Evolutionary conservation across 2,888 invertebrate genomes (phyloP).

Genomic region (Latheticus oryzae): DNA sequence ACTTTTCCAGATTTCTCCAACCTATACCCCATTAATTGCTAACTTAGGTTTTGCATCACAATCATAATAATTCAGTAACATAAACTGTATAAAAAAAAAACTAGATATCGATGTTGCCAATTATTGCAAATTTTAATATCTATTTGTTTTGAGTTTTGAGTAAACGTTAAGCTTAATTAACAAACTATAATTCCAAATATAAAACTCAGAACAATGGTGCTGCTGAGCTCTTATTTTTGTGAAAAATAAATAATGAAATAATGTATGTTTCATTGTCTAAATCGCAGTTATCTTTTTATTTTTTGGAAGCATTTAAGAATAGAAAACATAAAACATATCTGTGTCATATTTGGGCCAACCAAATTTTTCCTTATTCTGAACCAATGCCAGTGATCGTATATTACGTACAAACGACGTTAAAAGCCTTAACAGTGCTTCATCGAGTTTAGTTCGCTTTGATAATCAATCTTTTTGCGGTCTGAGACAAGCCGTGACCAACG

Average conservation of each 20-base stretch:
- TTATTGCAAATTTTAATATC: too few species aligned
- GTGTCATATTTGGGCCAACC: slow-evolving; percentile 23
- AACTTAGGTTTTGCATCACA: too few species aligned
- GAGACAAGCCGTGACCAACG: slow-evolving; percentile 43
- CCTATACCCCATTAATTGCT: too few species aligned
- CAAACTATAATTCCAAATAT: too few species aligned
- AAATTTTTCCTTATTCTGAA: slow-evolving; percentile 31
- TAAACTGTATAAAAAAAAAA: too few species aligned
- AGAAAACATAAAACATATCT: slow-evolving; percentile 33
- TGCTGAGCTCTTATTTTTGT: background rate
- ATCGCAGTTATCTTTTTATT: slow-evolving; percentile 7
- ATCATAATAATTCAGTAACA: too few species aligned
- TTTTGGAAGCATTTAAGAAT: slow-evolving; percentile 14
- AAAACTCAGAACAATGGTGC: background rate
- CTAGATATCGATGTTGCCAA: too few species aligned
- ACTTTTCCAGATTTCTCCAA: too few species aligned
- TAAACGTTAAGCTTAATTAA: too few species aligned
- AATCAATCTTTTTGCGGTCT: slow-evolving; percentile 46
- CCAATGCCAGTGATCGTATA: slow-evolving; percentile 32
- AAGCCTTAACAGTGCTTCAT: slow-evolving; percentile 39
- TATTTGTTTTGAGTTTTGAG: too few species aligned
- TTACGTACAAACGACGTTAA: slow-evolving; percentile 38
- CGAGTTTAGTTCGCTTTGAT: slow-evolving; percentile 42
- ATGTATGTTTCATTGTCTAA: background rate
- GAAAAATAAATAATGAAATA: slow-evolving; percentile 1